Percentiles rank a stretch among this genome's conserved stretches.
phyloP scores from a whole-genome alignment of 37 sponge, comb jelly and placozoan genomes.

The Halisarca cf. caerulea region DNA sequence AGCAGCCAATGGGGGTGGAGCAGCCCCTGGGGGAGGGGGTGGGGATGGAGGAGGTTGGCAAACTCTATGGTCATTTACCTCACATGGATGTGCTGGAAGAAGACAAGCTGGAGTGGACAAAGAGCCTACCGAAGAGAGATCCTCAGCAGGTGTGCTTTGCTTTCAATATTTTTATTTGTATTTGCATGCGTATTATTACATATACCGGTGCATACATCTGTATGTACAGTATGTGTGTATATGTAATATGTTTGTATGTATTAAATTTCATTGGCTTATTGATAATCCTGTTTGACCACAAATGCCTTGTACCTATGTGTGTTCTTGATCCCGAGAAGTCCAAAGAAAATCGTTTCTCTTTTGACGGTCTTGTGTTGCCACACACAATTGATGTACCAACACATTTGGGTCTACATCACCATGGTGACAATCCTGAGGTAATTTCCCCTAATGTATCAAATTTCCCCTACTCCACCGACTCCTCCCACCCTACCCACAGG shows the following conservation, averaged over 20 bases:
- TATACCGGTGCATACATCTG: too few relatives aligned
- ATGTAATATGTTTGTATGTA: too few relatives aligned
- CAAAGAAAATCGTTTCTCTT: constrained; percentile 56
- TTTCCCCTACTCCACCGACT: not conserved
- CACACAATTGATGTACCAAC: constrained; percentile 36
- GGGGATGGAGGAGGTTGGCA: not conserved
- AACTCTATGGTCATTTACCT: constrained; percentile 36
- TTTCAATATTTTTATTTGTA: not conserved
- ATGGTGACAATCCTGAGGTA: constrained; percentile 86
- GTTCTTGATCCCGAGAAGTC: not conserved
- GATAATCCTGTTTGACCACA: too few relatives aligned
- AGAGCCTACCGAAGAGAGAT: not conserved
- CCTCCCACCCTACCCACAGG: not conserved
- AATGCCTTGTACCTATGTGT: too few relatives aligned
- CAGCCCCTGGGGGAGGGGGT: not conserved
- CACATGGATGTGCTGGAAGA: constrained; percentile 83
- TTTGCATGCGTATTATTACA: too few relatives aligned
- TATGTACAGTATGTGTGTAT: too few relatives aligned
- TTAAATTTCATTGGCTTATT: too few relatives aligned
- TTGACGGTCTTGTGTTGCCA: constrained; percentile 78
- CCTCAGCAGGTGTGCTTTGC: not conserved
- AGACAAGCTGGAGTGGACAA: constrained; percentile 90
- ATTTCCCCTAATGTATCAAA: not conserved
- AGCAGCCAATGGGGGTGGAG: not conserved
- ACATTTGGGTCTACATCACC: constrained; percentile 84